Conservation (phyloP, 2,888 invertebrate genomes). For the Oscheius sp. region DNA sequence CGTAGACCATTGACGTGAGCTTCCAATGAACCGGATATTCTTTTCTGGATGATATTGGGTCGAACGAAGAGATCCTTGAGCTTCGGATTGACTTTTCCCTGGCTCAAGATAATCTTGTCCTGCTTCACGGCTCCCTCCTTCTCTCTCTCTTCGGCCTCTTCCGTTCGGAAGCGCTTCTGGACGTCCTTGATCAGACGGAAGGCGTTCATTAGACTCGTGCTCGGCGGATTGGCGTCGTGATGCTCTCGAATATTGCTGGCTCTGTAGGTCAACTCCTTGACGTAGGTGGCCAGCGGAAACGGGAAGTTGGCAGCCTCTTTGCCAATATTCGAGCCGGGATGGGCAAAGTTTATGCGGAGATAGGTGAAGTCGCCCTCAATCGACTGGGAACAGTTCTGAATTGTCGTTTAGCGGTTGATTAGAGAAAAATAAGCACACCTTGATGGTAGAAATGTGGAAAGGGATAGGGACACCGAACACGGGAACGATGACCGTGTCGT, state of each 20-base stretch:
- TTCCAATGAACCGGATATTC: slow-evolving; percentile 82
- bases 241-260: slow-evolving; percentile 87
- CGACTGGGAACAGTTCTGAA: slow-evolving; percentile 91
- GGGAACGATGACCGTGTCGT: slow-evolving; percentile 94
- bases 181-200: slow-evolving; percentile 98
- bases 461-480: slow-evolving; percentile 95
- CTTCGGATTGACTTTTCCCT: slow-evolving; percentile 89
- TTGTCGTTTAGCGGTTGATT: too few species aligned
- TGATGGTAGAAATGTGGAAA: slow-evolving; percentile 98
- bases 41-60: slow-evolving; percentile 92
- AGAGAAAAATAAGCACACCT: slow-evolving; percentile 75
- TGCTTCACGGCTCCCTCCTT: slow-evolving; percentile 98
- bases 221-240: slow-evolving; percentile 91
- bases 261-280: slow-evolving; percentile 86
- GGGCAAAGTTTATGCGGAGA: slow-evolving; percentile 95
- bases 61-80: slow-evolving; percentile 84
- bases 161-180: slow-evolving; percentile 91
- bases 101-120: slow-evolving; percentile 89
- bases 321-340: slow-evolving; percentile 94
- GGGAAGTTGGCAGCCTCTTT: slow-evolving; percentile 88
- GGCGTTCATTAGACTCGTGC: slow-evolving; percentile 93
- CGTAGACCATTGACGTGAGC: slow-evolving; percentile 84
- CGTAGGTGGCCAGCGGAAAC: slow-evolving; percentile 93
- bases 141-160: slow-evolving; percentile 97
- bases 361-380: slow-evolving; percentile 99